Base-by-base conservation (phyloP, 2,797 vertebrate species). In the Enteromius argenteus region DNA sequence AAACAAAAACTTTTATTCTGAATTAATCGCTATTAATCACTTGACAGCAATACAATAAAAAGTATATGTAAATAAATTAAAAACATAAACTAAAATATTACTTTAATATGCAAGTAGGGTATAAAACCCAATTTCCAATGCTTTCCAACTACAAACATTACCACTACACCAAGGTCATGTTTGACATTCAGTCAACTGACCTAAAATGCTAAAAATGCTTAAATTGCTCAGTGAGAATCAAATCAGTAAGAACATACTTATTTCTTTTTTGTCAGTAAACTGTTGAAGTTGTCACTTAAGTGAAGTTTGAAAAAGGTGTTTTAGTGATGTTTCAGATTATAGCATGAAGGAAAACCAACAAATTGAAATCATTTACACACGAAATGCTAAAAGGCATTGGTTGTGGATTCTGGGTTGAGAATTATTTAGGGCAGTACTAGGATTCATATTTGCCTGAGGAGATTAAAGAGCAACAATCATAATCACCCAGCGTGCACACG, bases 341-440 rank as follows among this genome's bases (percentile, higher is more conserved):
- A 35, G 35, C 21, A 19, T 60, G 6, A 42, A 42, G 5, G 2
- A 32, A 46, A 42, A 42, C 1, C 19, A 62, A 60, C 32, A 39
- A 17, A 8, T 27, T 58, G 3, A 58, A 39, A 27, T 62, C 0
- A 62, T 64, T 78, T 46, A 44, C 21, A 7, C 17, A 44, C 30
- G 0, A 46, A 68, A 51, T 67, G 78, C 30, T 75, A 39, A 39
- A 81, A 73, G 44, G n/a, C 44, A 74, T 44, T 30, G 15, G 14
- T 35, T 60, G 56, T 60, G 71, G 30, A 83, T 79, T 84, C 30
- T 79, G 13, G 78, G 64, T 64, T 81, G 27, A 74, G 39, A 78
- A 53, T 76, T 86, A 86, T 84, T 77, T 81, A 86, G 71, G 71
- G 74, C 77, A 86, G 35, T 64, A 64, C 71, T 77, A 44, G 14